Evolutionary conservation across 2,888 invertebrate genomes (phyloP).

Genomic region (Dione juno): DNA sequence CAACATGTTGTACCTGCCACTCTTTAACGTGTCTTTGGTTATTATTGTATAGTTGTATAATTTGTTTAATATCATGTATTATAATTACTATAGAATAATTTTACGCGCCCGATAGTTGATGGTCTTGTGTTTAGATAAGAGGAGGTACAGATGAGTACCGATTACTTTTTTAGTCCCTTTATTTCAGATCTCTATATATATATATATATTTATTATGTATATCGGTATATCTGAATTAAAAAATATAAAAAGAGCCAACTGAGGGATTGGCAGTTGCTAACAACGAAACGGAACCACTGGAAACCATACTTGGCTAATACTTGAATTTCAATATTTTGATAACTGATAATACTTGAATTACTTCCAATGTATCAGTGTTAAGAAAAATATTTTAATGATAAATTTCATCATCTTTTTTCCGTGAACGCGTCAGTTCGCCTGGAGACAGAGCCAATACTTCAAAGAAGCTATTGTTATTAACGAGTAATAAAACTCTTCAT

Average conservation of each 20-base stretch:
- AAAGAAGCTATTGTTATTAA: slow-evolving; percentile 96
- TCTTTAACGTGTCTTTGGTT: slow-evolving; percentile 21
- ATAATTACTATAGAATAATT: slow-evolving; percentile 10
- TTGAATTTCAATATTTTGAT: slow-evolving; percentile 30
- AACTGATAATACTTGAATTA: slow-evolving; percentile 18
- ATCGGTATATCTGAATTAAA: slow-evolving; percentile 42
- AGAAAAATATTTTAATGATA: slow-evolving; percentile 64
- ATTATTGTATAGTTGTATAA: slow-evolving; percentile 18
- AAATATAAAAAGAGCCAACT: slow-evolving; percentile 31
- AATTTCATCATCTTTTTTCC: slow-evolving; percentile 72
- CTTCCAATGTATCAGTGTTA: slow-evolving; percentile 53
- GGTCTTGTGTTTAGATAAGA: background rate
- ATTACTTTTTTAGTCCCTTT: slow-evolving; percentile 27
- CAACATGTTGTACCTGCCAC: slow-evolving; percentile 33
- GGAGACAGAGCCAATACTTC: slow-evolving; percentile 98
- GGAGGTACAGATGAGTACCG: background rate
- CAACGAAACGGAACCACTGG: slow-evolving; percentile 22
- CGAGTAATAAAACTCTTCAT: slow-evolving; percentile 88
- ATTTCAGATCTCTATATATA: slow-evolving; percentile 28
- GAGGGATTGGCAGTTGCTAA: slow-evolving; percentile 11
- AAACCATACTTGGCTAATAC: slow-evolving; percentile 39
- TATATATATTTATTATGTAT: no score
- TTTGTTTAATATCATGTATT: slow-evolving; percentile 18
- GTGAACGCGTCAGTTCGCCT: slow-evolving; percentile 89
- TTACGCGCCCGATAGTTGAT: background rate